phyloP scores from a whole-genome alignment of 64 coral and sea anemone species.

The Porites lutea region DNA sequence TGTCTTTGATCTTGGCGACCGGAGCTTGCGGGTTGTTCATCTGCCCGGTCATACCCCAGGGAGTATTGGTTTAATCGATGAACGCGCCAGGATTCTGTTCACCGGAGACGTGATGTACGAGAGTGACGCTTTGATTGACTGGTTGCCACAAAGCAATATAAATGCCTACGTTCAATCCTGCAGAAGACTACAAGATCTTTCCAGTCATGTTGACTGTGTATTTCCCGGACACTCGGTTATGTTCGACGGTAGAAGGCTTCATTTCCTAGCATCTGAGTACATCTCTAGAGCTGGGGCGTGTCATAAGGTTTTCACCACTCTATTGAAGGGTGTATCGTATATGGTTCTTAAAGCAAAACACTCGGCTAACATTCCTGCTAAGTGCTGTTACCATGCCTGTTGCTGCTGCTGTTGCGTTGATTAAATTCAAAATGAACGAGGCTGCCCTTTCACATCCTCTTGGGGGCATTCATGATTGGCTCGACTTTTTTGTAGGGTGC shows the following conservation, averaged over 20 bases:
- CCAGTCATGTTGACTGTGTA: constrained; percentile 59
- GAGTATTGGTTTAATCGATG: constrained; percentile 76
- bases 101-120: constrained; percentile 80
- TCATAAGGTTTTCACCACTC: constrained; percentile 40
- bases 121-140: constrained; percentile 60
- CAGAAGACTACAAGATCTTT: constrained; percentile 54
- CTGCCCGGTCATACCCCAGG: constrained; percentile 80
- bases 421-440: not conserved
- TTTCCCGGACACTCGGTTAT: constrained; percentile 65
- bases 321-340: constrained; percentile 28
- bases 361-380: constrained; percentile 62
- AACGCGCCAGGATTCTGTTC: constrained; percentile 64
- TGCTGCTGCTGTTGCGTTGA: constrained; percentile 73
- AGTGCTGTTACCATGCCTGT: constrained; percentile 77
- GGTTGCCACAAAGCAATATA: constrained; percentile 76
- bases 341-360: constrained; percentile 72
- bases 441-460: too few species aligned
- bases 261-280: constrained; percentile 60
- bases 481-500: too few species aligned
- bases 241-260: constrained; percentile 61
- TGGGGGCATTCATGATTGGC: too few species aligned
- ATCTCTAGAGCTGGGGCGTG: constrained; percentile 54
- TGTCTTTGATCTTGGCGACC: constrained; percentile 79
- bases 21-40: constrained; percentile 73
- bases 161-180: constrained; percentile 67